Evolutionary conservation across 2,797 vertebrate genomes (phyloP).

Genomic region (Pristis pectinata): DNA sequence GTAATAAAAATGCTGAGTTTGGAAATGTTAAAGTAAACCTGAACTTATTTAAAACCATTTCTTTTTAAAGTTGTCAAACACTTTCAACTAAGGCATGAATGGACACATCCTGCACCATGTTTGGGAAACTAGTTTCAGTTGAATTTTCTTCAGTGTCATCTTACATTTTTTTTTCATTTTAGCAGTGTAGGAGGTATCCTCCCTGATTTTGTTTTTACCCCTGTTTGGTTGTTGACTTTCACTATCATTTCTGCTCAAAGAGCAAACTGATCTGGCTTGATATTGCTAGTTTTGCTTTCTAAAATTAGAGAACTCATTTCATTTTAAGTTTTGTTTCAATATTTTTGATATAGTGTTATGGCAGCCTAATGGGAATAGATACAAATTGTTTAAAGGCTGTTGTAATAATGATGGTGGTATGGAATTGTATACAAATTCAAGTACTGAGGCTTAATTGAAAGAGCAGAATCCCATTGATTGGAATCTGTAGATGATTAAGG

Average conservation of each 20-base stretch:
- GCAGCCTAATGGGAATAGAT: background rate
- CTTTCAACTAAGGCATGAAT: background rate
- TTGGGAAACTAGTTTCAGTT: background rate
- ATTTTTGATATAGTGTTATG: background rate
- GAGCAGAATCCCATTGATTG: background rate
- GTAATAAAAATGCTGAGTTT: background rate
- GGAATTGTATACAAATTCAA: background rate
- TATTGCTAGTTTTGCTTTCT: background rate
- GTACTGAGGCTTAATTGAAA: background rate
- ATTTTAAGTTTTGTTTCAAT: background rate
- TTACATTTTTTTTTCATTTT: background rate
- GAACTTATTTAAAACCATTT: background rate
- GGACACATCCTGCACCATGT: background rate
- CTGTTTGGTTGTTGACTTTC: background rate
- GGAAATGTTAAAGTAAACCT: background rate
- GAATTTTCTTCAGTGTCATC: background rate
- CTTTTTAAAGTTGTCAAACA: background rate
- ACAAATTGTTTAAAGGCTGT: background rate
- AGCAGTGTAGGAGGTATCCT: background rate
- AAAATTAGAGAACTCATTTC: background rate
- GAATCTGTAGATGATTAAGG: background rate
- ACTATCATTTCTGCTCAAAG: background rate
- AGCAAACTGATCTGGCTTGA: background rate
- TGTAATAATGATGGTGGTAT: background rate
- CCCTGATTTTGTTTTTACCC: background rate